phyloP scores from a whole-genome alignment of 2,888 invertebrate species.

The Brachypterus glaber region DNA sequence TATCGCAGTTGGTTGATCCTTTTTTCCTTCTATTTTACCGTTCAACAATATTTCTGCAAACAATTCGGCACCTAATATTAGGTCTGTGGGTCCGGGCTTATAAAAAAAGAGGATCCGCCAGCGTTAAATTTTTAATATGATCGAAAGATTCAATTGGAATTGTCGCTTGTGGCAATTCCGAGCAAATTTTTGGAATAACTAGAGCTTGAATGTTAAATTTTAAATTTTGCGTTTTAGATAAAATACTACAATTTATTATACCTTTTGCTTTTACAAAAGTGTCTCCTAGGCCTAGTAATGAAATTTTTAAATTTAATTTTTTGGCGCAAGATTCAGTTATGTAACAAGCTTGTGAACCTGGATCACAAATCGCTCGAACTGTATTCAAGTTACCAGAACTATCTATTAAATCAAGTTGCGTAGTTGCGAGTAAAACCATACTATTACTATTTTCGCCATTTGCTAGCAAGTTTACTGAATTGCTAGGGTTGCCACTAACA shows the following conservation, averaged over 20 bases:
- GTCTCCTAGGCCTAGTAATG: too few relatives aligned
- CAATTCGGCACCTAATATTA: not conserved
- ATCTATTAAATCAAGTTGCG: not conserved
- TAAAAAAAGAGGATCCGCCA: not conserved
- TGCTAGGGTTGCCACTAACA: too few relatives aligned
- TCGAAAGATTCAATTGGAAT: not conserved
- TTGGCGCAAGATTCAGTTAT: not conserved
- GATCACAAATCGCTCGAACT: not conserved
- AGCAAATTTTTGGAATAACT: not conserved
- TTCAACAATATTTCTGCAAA: not conserved
- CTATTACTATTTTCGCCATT: too few relatives aligned
- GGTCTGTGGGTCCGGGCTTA: not conserved
- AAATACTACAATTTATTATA: not conserved
- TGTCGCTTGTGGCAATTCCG: not conserved
- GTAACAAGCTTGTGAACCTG: not conserved
- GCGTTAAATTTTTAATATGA: not conserved
- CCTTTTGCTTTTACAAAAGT: not conserved
- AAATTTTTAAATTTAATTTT: too few relatives aligned
- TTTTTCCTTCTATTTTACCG: not conserved
- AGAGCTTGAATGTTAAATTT: not conserved
- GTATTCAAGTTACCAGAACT: not conserved
- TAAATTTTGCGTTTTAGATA: not conserved
- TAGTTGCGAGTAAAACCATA: too few relatives aligned
- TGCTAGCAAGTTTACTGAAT: too few relatives aligned
- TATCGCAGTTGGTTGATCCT: too few relatives aligned